Conservation (phyloP, 2,797 vertebrate species). For the Pipistrellus kuhlii region DNA sequence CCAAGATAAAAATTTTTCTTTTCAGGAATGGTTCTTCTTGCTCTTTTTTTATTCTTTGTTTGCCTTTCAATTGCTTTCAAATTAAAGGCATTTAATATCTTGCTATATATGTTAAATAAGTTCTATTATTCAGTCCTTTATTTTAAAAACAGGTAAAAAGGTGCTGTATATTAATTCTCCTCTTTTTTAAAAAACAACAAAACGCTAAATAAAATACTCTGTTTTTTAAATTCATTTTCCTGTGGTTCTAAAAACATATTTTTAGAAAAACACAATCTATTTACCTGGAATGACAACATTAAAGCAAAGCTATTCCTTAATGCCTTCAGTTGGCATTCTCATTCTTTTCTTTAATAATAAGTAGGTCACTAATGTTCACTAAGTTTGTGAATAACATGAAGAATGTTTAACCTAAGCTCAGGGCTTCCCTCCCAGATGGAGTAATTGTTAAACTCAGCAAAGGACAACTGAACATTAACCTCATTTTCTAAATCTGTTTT, state of each 20-base stretch:
- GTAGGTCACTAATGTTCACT: background rate
- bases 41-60: background rate
- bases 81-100: background rate
- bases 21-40: too few species aligned
- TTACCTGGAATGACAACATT: background rate
- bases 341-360: slow-evolving; percentile 30
- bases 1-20: too few species aligned
- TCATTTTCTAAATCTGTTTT: slow-evolving; percentile 87
- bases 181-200: background rate
- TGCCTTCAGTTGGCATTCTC: background rate
- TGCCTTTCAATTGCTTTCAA: background rate
- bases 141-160: slow-evolving; percentile 20
- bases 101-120: background rate
- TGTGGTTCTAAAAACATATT: background rate
- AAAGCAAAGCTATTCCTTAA: slow-evolving; percentile 13
- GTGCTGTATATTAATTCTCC: background rate
- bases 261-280: background rate
- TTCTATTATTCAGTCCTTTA: background rate
- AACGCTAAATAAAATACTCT: background rate
- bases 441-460: slow-evolving; percentile 74
- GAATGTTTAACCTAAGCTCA: slow-evolving; percentile 66
- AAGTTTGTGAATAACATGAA: slow-evolving; percentile 42
- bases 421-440: slow-evolving; percentile 84
- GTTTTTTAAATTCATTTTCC: background rate
- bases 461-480: slow-evolving; percentile 79